phyloP scores from a whole-genome alignment of 2,888 invertebrate genomes.

The Cinara cedri region DNA sequence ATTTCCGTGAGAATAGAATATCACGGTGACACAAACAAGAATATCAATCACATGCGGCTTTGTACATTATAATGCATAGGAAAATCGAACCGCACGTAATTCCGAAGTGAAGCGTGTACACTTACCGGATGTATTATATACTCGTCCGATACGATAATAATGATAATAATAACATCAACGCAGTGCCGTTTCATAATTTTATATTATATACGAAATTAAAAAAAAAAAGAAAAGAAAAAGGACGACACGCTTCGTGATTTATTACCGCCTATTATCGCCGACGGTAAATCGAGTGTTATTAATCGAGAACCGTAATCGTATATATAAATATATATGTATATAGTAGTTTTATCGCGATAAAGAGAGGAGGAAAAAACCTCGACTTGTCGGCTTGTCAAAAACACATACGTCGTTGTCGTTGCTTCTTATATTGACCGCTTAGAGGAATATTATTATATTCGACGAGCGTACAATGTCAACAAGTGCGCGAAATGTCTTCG shows the following conservation, averaged over 20 bases:
- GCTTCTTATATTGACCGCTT: too few species aligned
- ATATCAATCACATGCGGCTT: too few species aligned
- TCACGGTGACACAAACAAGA: too few species aligned
- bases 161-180: background rate
- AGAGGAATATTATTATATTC: too few species aligned
- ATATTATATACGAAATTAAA: too few species aligned
- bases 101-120: background rate
- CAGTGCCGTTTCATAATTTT: background rate
- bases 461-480: too few species aligned
- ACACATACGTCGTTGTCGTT: background rate
- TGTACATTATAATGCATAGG: too few species aligned
- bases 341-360: background rate
- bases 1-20: too few species aligned
- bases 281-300: slow-evolving; percentile 37
- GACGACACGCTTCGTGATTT: slow-evolving; percentile 2
- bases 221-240: too few species aligned
- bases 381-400: background rate
- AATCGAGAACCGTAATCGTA: slow-evolving; percentile 15
- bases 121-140: background rate
- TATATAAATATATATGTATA: background rate
- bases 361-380: too few species aligned
- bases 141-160: background rate
- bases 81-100: background rate
- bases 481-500: too few species aligned
- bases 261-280: slow-evolving; percentile 4